phyloP scores from a whole-genome alignment of 2,797 vertebrate genomes.

The Hippocampus kuda region DNA sequence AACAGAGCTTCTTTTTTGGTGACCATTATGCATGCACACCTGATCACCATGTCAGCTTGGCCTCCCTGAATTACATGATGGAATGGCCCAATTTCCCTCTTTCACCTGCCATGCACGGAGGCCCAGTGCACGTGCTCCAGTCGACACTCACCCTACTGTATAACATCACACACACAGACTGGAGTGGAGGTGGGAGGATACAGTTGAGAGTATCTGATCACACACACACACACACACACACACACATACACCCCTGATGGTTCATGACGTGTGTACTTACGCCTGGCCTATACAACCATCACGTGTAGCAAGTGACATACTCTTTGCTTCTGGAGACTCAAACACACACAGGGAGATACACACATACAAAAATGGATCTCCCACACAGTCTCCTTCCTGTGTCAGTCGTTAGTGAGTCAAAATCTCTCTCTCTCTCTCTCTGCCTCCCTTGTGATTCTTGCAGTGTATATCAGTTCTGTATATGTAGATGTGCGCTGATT shows the following conservation, averaged over 20 bases:
- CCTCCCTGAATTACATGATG: slow-evolving; percentile 79
- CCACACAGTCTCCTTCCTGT: slow-evolving; percentile 48
- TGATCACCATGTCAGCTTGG: slow-evolving; percentile 90
- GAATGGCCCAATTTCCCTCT: slow-evolving; percentile 89
- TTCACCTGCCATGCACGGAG: slow-evolving; percentile 86
- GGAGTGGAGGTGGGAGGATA: slow-evolving; percentile 43
- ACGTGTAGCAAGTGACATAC: slow-evolving; percentile 30
- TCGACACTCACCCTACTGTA: slow-evolving; percentile 33
- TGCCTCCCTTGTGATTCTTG: background rate
- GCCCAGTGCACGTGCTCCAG: slow-evolving; percentile 55
- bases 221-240: slow-evolving; percentile 9
- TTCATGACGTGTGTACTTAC: slow-evolving; percentile 49
- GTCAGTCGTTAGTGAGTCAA: slow-evolving; percentile 50
- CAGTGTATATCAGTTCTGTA: no score
- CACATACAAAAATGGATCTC: slow-evolving; percentile 27
- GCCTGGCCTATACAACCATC: slow-evolving; percentile 28
- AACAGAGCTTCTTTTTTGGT: slow-evolving; percentile 91
- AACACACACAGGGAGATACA: slow-evolving; percentile 27
- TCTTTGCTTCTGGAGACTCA: slow-evolving; percentile 27
- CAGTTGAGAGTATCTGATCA: slow-evolving; percentile 33
- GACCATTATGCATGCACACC: slow-evolving; percentile 94
- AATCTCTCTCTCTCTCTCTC: slow-evolving; percentile 13
- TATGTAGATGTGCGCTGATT: no score
- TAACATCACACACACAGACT: slow-evolving; percentile 30
- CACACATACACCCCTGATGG: slow-evolving; percentile 33